Base-by-base conservation (phyloP, 2,888 invertebrate genomes). In the Petrolisthes manimaculis region DNA sequence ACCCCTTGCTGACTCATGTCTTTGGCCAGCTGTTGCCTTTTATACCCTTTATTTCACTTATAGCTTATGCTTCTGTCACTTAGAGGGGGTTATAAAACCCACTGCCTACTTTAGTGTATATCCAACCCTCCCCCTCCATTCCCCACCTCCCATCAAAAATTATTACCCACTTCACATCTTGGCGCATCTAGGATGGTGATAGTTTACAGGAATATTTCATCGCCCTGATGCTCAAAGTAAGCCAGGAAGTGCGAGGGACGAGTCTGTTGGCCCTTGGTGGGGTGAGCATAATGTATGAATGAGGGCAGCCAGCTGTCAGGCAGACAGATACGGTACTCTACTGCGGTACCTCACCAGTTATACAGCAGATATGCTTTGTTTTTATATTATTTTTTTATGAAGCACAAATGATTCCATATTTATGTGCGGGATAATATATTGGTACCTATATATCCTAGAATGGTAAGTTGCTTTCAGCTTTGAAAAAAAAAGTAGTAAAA, bases 1-100 rank as follows among this genome's bases (percentile, higher is more conserved):
- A 71, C 71, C 71, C 71, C 21, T 21, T 18, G 71, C 71, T 71
- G 21, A 71, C 71, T 71, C 21, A 71, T 71, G 71, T 71, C 71
- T 71, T 61, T 75, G 84, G 75, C 74, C 84, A 84, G 75, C 75
- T 84, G 84, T 84, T 77, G 84, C 84, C 84, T 79, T 54, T 53
- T 84, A 51, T 78, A 67, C 51, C 61, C 55, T 78, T 61, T 37
- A 84, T 67, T 78, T 82, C 67, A 67, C 37, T 84, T 71, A 77
- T 61, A 78, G 84, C 84, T 84, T 84, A 71, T 78, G 78, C 84
- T 84, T 84, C 84, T 78, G 78, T 84, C 77, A 75, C 84, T 67
- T 84, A 84, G 84, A 84, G 78, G 77, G 84, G 84, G 84, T 78
- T 51, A 61, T 24, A 67, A 78, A 37, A 55, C 78, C 53, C 84